phyloP scores from a whole-genome alignment of 2,888 invertebrate genomes.

The Phortica magna region DNA sequence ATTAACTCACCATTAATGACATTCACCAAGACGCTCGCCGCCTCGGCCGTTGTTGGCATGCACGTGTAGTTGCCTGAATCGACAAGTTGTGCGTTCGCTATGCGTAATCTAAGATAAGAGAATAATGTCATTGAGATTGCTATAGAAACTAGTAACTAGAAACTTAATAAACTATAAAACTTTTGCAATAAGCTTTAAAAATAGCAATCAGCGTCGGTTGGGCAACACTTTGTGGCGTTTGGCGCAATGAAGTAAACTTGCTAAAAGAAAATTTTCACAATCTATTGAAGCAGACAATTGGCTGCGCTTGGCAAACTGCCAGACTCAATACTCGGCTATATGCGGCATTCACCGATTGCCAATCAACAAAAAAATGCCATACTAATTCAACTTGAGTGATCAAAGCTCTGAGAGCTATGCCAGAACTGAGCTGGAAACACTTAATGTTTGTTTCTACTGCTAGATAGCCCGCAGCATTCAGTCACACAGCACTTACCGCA shows the following conservation, averaged over 20 bases:
- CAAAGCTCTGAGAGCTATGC: conserved; percentile 57
- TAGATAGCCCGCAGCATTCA: conserved; percentile 9
- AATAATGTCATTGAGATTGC: not conserved
- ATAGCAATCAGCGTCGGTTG: not conserved
- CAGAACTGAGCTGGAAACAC: conserved; percentile 38
- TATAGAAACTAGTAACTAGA: conserved; percentile 2
- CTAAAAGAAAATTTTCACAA: not conserved
- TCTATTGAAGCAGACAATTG: conserved; percentile 18
- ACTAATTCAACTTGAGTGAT: conserved; percentile 64
- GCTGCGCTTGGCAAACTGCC: not conserved
- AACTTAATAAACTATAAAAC: conserved; percentile 1
- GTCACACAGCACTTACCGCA: not conserved
- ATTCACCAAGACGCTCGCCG: conserved; percentile 91
- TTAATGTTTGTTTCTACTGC: not conserved
- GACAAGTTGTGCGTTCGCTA: conserved; percentile 85
- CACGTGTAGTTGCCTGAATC: conserved; percentile 95
- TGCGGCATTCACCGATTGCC: conserved; percentile 25
- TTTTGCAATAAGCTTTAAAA: not conserved
- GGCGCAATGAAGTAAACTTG: not conserved
- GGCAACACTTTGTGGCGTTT: too few species aligned
- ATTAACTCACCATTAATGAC: conserved; percentile 88
- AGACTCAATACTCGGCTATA: not conserved
- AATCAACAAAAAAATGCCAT: conserved; percentile 50
- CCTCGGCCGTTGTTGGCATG: conserved; percentile 90
- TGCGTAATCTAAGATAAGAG: conserved; percentile 80